These are phyloP conservation scores for Lophius americanus DNA, from an alignment of 2,797 vertebrate genomes.

Conservation along the genomic window DNA sequence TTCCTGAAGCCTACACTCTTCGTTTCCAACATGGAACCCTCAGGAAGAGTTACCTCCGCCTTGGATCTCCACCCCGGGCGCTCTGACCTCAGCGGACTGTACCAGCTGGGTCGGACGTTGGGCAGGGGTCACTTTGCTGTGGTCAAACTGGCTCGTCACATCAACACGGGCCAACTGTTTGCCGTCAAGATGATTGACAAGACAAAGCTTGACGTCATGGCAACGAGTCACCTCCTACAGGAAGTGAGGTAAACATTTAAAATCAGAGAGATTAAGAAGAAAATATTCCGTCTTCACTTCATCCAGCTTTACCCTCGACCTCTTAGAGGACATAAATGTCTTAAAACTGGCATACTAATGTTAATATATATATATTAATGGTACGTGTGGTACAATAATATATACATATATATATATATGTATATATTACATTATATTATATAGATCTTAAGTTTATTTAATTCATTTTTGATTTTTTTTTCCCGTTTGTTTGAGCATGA, in stretches of 20 bases:
- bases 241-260: constrained; percentile 82
- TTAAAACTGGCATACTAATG: too few relatives aligned
- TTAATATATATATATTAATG: too few relatives aligned
- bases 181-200: constrained; percentile 93
- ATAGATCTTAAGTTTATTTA: too few relatives aligned
- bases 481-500: not conserved
- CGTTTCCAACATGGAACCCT: constrained; percentile 63
- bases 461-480: not conserved
- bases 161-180: constrained; percentile 88
- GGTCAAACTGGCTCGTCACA: constrained; percentile 88
- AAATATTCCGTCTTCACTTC: not conserved
- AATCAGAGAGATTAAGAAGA: not conserved
- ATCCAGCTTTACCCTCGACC: too few relatives aligned
- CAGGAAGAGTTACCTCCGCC: constrained; percentile 18
- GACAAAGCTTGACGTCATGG: constrained; percentile 85
- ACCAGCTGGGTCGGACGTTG: constrained; percentile 87
- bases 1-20: constrained; percentile 5
- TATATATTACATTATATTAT: too few relatives aligned
- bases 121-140: constrained; percentile 90
- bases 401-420: too few relatives aligned
- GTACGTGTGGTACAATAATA: too few relatives aligned
- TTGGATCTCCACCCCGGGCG: constrained; percentile 38
- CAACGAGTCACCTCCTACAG: constrained; percentile 87
- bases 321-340: too few relatives aligned
- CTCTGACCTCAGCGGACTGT: constrained; percentile 84